Base-by-base conservation (phyloP, 2,888 invertebrate genomes). In the Piscicola geometra region DNA sequence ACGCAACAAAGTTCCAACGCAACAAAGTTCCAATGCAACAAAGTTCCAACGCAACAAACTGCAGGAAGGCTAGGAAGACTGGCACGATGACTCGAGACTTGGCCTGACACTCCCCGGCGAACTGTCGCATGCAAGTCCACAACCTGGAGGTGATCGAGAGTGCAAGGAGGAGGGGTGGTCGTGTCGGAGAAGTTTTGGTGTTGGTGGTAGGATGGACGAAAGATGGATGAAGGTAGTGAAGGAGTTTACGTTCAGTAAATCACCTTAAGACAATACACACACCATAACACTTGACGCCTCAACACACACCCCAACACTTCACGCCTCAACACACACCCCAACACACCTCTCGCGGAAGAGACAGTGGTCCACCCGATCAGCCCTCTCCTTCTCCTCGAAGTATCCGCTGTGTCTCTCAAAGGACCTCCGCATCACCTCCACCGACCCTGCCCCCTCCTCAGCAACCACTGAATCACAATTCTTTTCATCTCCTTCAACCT, bases 1-100 rank as follows among this genome's bases (percentile, higher is more conserved):
- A n/a, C n/a, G n/a, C n/a, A n/a, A n/a, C n/a, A n/a, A n/a, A n/a
- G n/a, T n/a, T n/a, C n/a, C n/a, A n/a, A n/a, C n/a, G n/a, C n/a
- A n/a, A n/a, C n/a, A n/a, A n/a, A n/a, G n/a, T n/a, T n/a, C n/a
- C 41, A 41, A 41, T 9, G 41, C 41, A 41, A 41, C 9, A 15
- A 41, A 41, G 15, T 15, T 41, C 41, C 5, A 41, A 41, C 41
- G 41, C n/a, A n/a, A n/a, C n/a, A 84, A 88, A 89, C 86, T 90
- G 89, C 75, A 93, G 89, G 83, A 94, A 94, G 77, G 89, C 88
- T 72, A 95, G 87, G 80, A 97, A 90, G n/a, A 94, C 82, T 2
- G 90, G 89, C 0, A 92, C 90, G 28, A 94, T 86, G 83, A 93
- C 91, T 71, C 91, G 89, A 81, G 93, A 94, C 84, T 90, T 91